A percentile compares a stretch with the other conserved stretches of the same genome.
These are phyloP conservation scores for Drosophila subpulchrella DNA, from an alignment of 1,140 invertebrate species.

Conservation along the genomic window DNA sequence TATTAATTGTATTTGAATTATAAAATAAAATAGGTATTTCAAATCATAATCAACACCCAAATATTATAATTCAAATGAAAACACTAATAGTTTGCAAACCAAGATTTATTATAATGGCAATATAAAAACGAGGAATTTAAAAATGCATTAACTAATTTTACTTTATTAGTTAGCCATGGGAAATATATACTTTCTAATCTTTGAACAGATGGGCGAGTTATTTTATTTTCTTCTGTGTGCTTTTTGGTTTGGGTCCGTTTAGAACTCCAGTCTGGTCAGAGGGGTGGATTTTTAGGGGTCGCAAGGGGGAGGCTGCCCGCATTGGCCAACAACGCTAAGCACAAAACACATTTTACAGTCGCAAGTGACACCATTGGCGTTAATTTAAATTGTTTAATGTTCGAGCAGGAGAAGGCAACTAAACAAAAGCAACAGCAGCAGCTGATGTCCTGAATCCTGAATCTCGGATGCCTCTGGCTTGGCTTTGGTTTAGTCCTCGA, in stretches of 20 bases:
- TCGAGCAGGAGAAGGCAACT: conserved; percentile 36
- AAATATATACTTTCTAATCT: neutral
- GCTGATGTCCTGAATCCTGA: conserved; percentile 65
- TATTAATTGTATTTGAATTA: too few species aligned
- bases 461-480: conserved; percentile 67
- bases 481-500: conserved; percentile 41
- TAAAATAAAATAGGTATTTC: too few species aligned
- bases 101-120: too few species aligned
- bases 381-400: conserved; percentile 84
- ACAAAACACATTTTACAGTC: conserved; percentile 82
- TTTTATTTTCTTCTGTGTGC: neutral
- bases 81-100: too few species aligned
- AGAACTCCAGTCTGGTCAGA: conserved; percentile 41
- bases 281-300: conserved; percentile 7
- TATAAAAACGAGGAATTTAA: too few species aligned
- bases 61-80: too few species aligned
- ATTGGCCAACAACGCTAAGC: conserved; percentile 71
- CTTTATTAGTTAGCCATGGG: too few species aligned
- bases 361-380: conserved; percentile 83
- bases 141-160: too few species aligned
- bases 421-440: conserved; percentile 38
- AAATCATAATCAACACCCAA: too few species aligned
- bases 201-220: neutral
- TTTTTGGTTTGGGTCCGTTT: conserved; percentile 18
- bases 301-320: conserved; percentile 40